Conservation (phyloP, 2,113 vertebrate genomes). For the Heterochromis multidens region DNA sequence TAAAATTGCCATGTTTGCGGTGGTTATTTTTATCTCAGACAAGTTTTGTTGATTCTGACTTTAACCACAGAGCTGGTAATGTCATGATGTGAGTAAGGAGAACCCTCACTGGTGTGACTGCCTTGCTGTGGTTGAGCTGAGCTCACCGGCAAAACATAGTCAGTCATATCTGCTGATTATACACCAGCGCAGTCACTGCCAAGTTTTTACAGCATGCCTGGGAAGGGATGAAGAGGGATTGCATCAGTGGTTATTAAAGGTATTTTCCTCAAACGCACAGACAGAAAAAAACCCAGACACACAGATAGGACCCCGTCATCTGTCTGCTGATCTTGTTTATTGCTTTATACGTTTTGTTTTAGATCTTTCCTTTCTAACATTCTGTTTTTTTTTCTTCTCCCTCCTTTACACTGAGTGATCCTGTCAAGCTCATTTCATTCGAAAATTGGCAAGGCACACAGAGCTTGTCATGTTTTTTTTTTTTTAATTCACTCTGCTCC, state of each 20-base stretch:
- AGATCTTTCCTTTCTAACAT: not conserved
- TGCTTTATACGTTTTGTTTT: not conserved
- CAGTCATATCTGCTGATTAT: slow-evolving; percentile 22
- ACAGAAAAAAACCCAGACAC: not conserved
- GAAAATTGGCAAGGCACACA: not conserved
- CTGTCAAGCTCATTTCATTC: not conserved
- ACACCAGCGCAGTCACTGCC: not conserved
- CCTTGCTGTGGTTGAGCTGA: not conserved
- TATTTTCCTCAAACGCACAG: not conserved
- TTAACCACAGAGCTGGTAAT: not conserved
- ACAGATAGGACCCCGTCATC: not conserved
- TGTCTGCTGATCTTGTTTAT: not conserved
- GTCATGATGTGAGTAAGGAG: not conserved
- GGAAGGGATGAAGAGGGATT: not conserved
- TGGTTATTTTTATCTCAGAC: not conserved
- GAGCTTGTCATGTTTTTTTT: not conserved
- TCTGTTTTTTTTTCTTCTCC: not conserved
- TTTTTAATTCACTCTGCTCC: not conserved
- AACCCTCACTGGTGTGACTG: not conserved
- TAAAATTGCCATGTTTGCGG: not conserved
- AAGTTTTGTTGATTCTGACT: not conserved
- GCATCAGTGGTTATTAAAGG: not conserved
- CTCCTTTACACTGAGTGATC: not conserved
- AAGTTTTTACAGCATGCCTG: slow-evolving; percentile 3
- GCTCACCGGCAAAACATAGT: slow-evolving; percentile 19